A percentile compares a stretch with the other conserved stretches of the same genome.
These are phyloP conservation scores for Galeruca laticollis DNA, from an alignment of 2,888 invertebrate genomes.

Conservation along the genomic window DNA sequence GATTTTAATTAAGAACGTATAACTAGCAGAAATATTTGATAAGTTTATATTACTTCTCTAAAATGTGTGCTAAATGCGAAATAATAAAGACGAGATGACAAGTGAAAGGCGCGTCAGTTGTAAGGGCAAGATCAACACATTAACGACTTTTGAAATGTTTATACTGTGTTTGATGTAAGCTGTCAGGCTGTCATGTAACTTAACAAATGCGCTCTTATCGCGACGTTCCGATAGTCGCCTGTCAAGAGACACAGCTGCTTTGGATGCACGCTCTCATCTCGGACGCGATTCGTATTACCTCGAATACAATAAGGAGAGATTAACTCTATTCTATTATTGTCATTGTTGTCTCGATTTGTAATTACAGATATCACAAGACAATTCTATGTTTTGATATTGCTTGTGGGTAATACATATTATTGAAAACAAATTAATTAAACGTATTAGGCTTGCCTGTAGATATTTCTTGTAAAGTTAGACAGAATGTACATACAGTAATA, in stretches of 20 bases:
- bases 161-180: slow-evolving; percentile 62
- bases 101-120: slow-evolving; percentile 22
- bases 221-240: slow-evolving; percentile 57
- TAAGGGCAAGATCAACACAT: slow-evolving; percentile 60
- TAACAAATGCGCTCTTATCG: slow-evolving; percentile 56
- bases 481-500: too few relatives aligned
- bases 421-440: too few relatives aligned
- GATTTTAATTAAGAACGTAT: not conserved
- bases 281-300: not conserved
- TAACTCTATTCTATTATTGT: not conserved
- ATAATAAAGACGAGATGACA: slow-evolving; percentile 22
- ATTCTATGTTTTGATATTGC: too few relatives aligned
- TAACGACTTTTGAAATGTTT: slow-evolving; percentile 58
- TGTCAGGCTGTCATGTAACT: slow-evolving; percentile 61
- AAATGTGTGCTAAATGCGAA: not conserved
- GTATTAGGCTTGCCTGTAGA: too few relatives aligned
- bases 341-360: not conserved
- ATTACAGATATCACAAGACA: not conserved
- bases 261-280: slow-evolving; percentile 26
- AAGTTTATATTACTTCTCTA: not conserved
- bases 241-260: slow-evolving; percentile 46
- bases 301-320: slow-evolving; percentile 3
- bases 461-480: too few relatives aligned
- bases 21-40: not conserved
- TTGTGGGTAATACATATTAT: too few relatives aligned